Conservation (phyloP, 1,140 invertebrate species). For the Heterodera schachtii region DNA sequence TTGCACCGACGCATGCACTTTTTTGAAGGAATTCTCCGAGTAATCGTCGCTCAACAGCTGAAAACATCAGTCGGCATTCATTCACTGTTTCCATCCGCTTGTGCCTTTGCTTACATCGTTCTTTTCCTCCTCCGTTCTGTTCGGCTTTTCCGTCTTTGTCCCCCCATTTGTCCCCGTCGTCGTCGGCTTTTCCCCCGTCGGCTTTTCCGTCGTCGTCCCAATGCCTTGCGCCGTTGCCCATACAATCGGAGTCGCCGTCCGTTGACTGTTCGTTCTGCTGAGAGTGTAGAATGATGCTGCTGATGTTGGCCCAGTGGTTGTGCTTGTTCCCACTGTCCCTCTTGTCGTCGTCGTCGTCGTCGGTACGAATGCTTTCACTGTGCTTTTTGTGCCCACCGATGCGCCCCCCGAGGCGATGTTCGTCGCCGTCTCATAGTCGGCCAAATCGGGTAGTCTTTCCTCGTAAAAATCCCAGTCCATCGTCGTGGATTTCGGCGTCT, state of each 20-base stretch:
- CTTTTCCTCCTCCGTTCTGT: not conserved
- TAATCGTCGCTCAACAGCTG: slow-evolving; percentile 51
- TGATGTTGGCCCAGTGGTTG: not conserved
- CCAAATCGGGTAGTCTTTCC: slow-evolving; percentile 35
- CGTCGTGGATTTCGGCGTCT: slow-evolving; percentile 14
- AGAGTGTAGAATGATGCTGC: slow-evolving; percentile 3
- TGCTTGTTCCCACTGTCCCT: not conserved
- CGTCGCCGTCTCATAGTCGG: slow-evolving; percentile 31
- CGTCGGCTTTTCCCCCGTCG: not conserved
- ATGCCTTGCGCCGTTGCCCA: not conserved
- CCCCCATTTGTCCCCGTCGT: not conserved
- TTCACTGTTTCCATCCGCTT: not conserved
- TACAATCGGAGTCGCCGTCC: not conserved
- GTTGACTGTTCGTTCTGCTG: slow-evolving; percentile 30
- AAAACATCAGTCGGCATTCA: slow-evolving; percentile 9
- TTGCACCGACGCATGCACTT: slow-evolving; percentile 26
- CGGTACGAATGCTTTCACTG: slow-evolving; percentile 5
- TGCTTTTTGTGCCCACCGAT: not conserved
- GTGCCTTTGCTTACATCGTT: slow-evolving; percentile 38
- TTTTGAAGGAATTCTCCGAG: slow-evolving; percentile 51
- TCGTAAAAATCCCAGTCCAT: slow-evolving; percentile 32
- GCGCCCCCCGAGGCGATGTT: not conserved
- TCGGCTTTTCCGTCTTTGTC: not conserved
- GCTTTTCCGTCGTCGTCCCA: not conserved
- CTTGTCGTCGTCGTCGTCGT: slow-evolving; percentile 14